phyloP scores from a whole-genome alignment of 2,113 vertebrate genomes.

The Corydoras maculifer region DNA sequence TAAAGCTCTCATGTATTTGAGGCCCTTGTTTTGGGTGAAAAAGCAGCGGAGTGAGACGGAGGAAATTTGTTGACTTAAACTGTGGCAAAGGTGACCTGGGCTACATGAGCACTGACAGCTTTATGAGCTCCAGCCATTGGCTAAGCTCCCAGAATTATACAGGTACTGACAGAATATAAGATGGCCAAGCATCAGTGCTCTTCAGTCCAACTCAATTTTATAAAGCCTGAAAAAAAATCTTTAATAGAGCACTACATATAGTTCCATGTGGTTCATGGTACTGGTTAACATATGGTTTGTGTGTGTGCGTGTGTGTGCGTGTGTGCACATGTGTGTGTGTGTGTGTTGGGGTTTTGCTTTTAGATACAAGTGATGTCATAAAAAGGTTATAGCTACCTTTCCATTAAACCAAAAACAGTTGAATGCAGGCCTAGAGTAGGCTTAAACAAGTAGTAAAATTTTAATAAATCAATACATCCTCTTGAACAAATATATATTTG shows the following conservation, averaged over 20 bases:
- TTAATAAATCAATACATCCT: no score
- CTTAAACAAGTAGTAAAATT: background rate
- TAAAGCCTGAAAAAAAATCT: background rate
- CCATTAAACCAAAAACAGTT: background rate
- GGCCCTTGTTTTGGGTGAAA: conserved; percentile 10
- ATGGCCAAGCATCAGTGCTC: background rate
- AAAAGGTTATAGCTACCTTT: no score
- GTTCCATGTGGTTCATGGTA: no score
- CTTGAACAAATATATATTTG: no score
- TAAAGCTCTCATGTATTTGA: conserved; percentile 12
- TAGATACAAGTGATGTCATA: no score
- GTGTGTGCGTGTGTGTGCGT: no score
- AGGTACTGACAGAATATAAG: no score
- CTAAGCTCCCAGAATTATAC: background rate
- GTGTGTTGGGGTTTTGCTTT: no score
- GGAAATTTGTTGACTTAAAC: conserved; percentile 47
- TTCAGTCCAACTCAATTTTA: conserved; percentile 2
- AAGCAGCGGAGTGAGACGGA: conserved; percentile 33
- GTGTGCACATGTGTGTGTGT: no score
- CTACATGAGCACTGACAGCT: conserved; percentile 52
- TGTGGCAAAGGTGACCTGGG: conserved; percentile 49
- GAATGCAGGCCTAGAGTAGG: background rate
- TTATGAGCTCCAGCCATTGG: conserved; percentile 47
- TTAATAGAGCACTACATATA: background rate
- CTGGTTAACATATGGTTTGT: no score